Evolutionary conservation across 2,888 invertebrate genomes (phyloP), one percentile per base, ranked within the genome.

Genomic region (Latheticus oryzae): DNA sequence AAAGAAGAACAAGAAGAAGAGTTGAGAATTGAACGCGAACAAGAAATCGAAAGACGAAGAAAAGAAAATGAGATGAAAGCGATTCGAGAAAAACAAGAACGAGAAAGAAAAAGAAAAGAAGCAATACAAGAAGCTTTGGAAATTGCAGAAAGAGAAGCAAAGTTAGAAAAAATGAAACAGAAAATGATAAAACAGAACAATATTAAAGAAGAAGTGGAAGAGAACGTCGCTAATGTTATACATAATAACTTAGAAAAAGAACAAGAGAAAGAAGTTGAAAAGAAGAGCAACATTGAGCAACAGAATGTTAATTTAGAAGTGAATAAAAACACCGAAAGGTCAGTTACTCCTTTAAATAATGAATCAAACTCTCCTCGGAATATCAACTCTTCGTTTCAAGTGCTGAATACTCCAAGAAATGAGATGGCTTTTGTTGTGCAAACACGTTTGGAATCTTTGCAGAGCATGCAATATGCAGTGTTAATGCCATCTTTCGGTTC

Each of bases 1-100:
- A 83, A 82, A 68, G 93, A 95, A 76, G 95, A 96, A 75, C 82
- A 85, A 64, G 83, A 90, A 63, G 94, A 94, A 76, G 94, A 95
- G 71, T 82, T 87, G 61, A 83, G 92, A 58, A 83, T 95, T 58
- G 85, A 85, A 62, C 83, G 85, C 30, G 91, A 95, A 73, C 85
- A 88, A 70, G 88, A 88, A 78, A 79, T 85, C 58, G 88, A 91
- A 67, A 82, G 85, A 54, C 79, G 84, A 66, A 84, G 87, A 60
- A 78, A 89, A 62, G 89, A 93, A 70, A 83, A 86, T 63, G 95
- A 95, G 74, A 86, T 87, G 59, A 82, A 83, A 45, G 78, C 82
- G 62, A 76, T 83, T 8, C 81, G 85, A 69, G 89, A 91, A 67
- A 89, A 88, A 65, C 85, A 90, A 78, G 84, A 88, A 61, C 81